Percentiles rank a stretch among this genome's conserved stretches.
Conservation (phyloP, 2,797 vertebrate species). For the Lutjanus argentimaculatus region DNA sequence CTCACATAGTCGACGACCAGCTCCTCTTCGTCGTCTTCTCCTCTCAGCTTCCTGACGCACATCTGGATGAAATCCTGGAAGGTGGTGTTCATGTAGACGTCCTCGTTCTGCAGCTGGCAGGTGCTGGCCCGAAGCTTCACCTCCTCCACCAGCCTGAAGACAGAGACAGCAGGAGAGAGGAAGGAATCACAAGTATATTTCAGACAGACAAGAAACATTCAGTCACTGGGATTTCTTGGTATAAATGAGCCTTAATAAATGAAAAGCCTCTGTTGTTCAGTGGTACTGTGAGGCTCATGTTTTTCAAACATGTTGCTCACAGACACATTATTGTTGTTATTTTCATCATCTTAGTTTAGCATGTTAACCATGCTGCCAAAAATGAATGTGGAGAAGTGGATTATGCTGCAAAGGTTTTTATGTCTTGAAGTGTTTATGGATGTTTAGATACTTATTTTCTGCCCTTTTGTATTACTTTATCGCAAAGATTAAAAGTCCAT, state of each 20-base stretch:
- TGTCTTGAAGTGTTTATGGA: too few relatives aligned
- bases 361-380: too few relatives aligned
- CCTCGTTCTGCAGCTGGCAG: constrained; percentile 91
- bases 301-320: not conserved
- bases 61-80: constrained; percentile 92
- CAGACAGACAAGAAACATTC: not conserved
- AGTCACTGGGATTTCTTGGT: not conserved
- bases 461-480: too few relatives aligned
- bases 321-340: too few relatives aligned
- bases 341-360: too few relatives aligned
- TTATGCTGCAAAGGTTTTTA: too few relatives aligned
- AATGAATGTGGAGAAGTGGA: too few relatives aligned
- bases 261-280: not conserved
- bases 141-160: constrained; percentile 90
- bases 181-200: not conserved
- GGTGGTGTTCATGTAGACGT: constrained; percentile 92
- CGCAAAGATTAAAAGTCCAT: too few relatives aligned
- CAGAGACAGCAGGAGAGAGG: not conserved
- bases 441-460: too few relatives aligned
- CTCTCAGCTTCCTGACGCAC: constrained; percentile 89
- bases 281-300: not conserved
- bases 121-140: constrained; percentile 86
- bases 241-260: not conserved
- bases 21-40: constrained; percentile 85
- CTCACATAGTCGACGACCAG: constrained; percentile 88